These are phyloP conservation scores for Delia radicum DNA, from an alignment of 1,140 invertebrate genomes.

Conservation along the genomic window DNA sequence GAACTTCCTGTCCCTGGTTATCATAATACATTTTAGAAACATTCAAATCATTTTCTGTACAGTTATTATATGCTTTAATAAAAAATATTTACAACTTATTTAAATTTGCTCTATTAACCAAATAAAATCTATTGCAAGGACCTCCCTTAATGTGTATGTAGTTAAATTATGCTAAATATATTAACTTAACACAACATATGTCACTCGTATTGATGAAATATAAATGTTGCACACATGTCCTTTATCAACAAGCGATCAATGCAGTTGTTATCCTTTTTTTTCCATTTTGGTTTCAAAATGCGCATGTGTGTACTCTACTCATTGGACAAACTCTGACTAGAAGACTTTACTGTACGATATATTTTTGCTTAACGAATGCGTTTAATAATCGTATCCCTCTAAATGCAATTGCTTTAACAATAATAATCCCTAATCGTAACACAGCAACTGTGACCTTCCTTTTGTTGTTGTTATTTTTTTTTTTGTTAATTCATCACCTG, in stretches of 20 bases:
- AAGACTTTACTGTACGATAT: background rate
- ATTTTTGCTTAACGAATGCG: background rate
- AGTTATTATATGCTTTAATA: no score
- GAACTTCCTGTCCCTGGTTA: no score
- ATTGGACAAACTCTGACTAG: background rate
- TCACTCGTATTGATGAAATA: background rate
- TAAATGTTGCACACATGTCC: background rate
- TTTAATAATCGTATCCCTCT: background rate
- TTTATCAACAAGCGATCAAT: slow-evolving; percentile 1
- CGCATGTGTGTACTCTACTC: background rate
- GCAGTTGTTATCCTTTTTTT: background rate
- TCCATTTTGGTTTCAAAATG: background rate
- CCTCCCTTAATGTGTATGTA: no score
- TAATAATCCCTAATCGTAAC: slow-evolving; percentile 3
- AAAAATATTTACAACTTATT: no score
- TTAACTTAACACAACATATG: background rate
- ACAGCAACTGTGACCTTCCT: background rate
- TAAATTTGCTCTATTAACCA: no score
- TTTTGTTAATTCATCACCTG: slow-evolving; percentile 6
- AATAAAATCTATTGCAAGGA: no score
- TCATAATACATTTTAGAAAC: no score
- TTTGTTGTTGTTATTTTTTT: background rate
- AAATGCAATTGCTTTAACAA: background rate
- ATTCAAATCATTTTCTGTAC: no score
- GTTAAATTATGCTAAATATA: no score